Evolutionary conservation across 2,888 invertebrate genomes (phyloP).

Genomic region (Alviniconcha strummeri): DNA sequence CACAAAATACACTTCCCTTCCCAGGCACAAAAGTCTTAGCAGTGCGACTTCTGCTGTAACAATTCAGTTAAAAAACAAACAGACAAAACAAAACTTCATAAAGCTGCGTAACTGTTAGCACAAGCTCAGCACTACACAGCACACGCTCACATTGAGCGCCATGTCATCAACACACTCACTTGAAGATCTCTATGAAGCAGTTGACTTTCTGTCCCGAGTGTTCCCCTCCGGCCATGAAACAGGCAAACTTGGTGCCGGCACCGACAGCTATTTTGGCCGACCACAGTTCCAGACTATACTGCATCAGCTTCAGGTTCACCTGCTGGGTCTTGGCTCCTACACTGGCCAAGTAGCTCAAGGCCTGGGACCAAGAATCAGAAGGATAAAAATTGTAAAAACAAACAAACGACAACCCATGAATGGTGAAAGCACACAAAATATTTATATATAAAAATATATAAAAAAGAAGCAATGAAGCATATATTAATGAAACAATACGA

Average conservation of each 20-base stretch:
- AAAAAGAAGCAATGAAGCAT: too few relatives aligned
- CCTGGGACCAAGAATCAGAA: background rate
- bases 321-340: conserved; percentile 66
- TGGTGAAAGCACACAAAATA: too few relatives aligned
- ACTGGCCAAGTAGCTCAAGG: background rate
- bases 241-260: conserved; percentile 37
- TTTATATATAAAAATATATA: too few relatives aligned
- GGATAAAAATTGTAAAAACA: too few relatives aligned
- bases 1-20: too few relatives aligned
- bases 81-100: background rate
- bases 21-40: too few relatives aligned
- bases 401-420: too few relatives aligned
- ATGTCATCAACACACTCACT: conserved; percentile 55
- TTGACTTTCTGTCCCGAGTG: conserved; percentile 53
- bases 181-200: conserved; percentile 76
- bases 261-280: conserved; percentile 60
- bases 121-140: too few relatives aligned
- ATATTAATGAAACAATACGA: too few relatives aligned
- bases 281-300: conserved; percentile 73
- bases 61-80: background rate
- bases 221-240: conserved; percentile 43
- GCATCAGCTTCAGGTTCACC: conserved; percentile 74
- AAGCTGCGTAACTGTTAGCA: too few relatives aligned
- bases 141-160: too few relatives aligned
- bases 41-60: too few relatives aligned